These are phyloP conservation scores for Adela reaumurella DNA, from an alignment of 2,888 invertebrate genomes.

Conservation along the genomic window DNA sequence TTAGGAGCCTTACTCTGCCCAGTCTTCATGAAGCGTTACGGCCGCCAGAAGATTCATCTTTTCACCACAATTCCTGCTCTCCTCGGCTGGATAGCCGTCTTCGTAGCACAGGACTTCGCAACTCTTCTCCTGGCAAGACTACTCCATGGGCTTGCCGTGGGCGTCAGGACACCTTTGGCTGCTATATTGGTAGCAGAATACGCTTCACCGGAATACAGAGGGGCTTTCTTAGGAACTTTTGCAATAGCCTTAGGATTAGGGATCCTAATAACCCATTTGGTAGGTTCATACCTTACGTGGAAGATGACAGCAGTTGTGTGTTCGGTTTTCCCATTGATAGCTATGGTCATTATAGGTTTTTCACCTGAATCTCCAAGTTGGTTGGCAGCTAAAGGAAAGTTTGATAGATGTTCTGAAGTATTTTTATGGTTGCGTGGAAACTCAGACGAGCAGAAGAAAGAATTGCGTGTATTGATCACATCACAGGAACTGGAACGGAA, in stretches of 20 bases:
- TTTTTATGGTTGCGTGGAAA: slow-evolving; percentile 60
- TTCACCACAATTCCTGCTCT: slow-evolving; percentile 46
- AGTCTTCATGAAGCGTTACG: slow-evolving; percentile 53
- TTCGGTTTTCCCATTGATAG: slow-evolving; percentile 44
- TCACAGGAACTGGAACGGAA: slow-evolving; percentile 29
- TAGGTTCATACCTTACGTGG: slow-evolving; percentile 63
- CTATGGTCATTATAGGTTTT: slow-evolving; percentile 38
- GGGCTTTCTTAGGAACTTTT: slow-evolving; percentile 59
- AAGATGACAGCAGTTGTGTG: slow-evolving; percentile 54
- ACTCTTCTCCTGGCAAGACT: slow-evolving; percentile 37
- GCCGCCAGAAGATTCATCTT: slow-evolving; percentile 55
- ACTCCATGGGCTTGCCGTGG: slow-evolving; percentile 48
- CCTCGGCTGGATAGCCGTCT: slow-evolving; percentile 44
- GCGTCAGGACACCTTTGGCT: slow-evolving; percentile 50
- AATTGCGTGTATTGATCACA: slow-evolving; percentile 37
- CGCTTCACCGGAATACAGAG: slow-evolving; percentile 59
- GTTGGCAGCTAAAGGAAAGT: slow-evolving; percentile 58
- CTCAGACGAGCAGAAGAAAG: slow-evolving; percentile 36
- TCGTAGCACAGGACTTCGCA: slow-evolving; percentile 36
- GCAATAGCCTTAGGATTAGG: slow-evolving; percentile 62
- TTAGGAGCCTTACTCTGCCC: slow-evolving; percentile 47
- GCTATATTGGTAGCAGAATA: slow-evolving; percentile 59
- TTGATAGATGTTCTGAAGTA: slow-evolving; percentile 54
- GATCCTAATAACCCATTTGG: slow-evolving; percentile 59
- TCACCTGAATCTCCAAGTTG: slow-evolving; percentile 66